Evolutionary conservation across 1,140 invertebrate species (phyloP), one percentile per base, ranked within the genome.

Genomic region (Camponotus floridanus): DNA sequence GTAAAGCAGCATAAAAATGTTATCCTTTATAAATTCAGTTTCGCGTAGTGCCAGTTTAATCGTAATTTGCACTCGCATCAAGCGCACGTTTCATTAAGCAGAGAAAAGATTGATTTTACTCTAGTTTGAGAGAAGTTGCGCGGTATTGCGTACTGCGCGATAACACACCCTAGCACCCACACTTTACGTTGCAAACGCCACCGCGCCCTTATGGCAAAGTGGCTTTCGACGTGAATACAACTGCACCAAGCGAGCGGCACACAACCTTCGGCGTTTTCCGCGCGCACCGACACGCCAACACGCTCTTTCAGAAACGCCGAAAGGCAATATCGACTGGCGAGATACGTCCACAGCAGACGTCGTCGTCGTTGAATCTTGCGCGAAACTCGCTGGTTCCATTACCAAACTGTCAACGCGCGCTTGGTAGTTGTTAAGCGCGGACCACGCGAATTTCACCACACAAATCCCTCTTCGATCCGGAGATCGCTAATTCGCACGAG

Each of bases 251-350:
- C 80, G 36, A 39, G 79, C 79, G 79, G 62, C 68, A 83, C 57
- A 74, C 79, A 59, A 83, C 79, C 79, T 57, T 86, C 67, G 88
- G 84, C 84, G 74, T 89, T 88, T 89, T 76, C 76, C 78, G 33
- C 68, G 61, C 9, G 76, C 67, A 45, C 62, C 74, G 74, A 86
- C 74, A 76, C 87, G 59, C 21, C 87, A 57, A 55, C 55, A 62
- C 55, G 79, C 68, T 83, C 79, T 90, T 90, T 89, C 87, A 90
- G 79, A 85, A 26, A 89, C 88, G 85, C 79, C 88, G 55, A 90
- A 90, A 90, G 88, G 88, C 89, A 87, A 89, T 90, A 90, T 90
- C 88, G 88, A 90, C 88, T 88, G 76, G 86, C 88, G 73, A 31
- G 79, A 89, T 76, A 85, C 79, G 88, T 87, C 78, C 86, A 87